A percentile compares a stretch with the other conserved stretches of the same genome.
These are phyloP conservation scores for Myotis davidii DNA, from an alignment of 2,113 vertebrate species.

Conservation along the genomic window DNA sequence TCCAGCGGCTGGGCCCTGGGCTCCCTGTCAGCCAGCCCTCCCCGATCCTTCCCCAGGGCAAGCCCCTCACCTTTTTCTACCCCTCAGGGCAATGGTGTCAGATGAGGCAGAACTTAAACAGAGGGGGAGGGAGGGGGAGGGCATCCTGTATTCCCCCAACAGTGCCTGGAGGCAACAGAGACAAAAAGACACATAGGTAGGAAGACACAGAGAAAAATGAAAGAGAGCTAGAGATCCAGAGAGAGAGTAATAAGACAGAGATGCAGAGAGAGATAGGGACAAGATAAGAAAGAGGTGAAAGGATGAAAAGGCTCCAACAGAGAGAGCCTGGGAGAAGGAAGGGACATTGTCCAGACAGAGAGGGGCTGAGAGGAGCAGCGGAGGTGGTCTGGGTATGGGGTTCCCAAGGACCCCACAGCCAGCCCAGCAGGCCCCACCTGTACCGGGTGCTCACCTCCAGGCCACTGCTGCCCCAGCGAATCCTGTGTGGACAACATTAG, in stretches of 20 bases:
- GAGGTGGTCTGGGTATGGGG: accelerated
- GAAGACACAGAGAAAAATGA: background rate
- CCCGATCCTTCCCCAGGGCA: no score
- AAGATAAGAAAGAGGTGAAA: background rate
- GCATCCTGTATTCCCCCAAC: background rate
- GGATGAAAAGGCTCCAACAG: background rate
- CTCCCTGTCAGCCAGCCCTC: background rate
- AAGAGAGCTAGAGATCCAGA: background rate
- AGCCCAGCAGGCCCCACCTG: background rate
- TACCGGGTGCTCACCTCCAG: background rate
- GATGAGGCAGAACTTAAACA: background rate
- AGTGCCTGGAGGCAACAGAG: background rate
- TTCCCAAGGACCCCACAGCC: background rate
- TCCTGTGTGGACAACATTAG: background rate
- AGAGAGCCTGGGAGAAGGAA: accelerated
- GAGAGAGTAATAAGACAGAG: accelerated
- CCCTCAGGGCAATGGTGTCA: background rate
- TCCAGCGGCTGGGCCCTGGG: background rate
- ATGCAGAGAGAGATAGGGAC: no score
- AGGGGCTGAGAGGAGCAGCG: background rate
- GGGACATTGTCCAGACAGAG: no score
- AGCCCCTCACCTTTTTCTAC: background rate
- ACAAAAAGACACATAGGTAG: accelerated
- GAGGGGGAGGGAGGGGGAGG: accelerated
- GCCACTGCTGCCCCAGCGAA: background rate